Percentiles rank a stretch among this genome's conserved stretches.
Evolutionary conservation across 2,113 vertebrate species (phyloP).

Genomic region (Elgaria multicarinata): DNA sequence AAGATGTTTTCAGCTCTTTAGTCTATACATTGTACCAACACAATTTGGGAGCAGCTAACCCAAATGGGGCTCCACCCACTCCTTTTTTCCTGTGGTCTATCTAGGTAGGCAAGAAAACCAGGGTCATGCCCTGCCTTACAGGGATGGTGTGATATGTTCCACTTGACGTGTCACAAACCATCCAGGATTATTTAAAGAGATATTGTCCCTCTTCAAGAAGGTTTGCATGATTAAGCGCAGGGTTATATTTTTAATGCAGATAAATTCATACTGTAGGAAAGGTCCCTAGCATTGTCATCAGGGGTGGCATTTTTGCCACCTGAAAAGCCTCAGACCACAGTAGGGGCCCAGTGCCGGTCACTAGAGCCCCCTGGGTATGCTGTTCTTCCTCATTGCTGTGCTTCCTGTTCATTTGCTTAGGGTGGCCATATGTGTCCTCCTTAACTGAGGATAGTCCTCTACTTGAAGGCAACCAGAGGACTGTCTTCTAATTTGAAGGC

Average conservation of each 20-base stretch:
- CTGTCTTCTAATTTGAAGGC: too few species aligned
- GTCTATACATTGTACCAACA: background rate
- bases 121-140: background rate
- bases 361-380: background rate
- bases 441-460: too few species aligned
- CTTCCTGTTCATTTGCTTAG: background rate
- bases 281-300: constrained; percentile 41
- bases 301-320: background rate
- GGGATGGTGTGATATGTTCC: background rate
- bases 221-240: constrained; percentile 49
- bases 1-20: constrained; percentile 13
- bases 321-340: background rate
- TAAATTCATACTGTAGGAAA: constrained; percentile 63
- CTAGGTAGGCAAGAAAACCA: background rate
- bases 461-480: too few species aligned
- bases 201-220: constrained; percentile 56
- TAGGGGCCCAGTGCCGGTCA: background rate
- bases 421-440: too few species aligned
- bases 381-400: too few species aligned
- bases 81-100: background rate
- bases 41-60: background rate
- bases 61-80: background rate
- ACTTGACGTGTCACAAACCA: constrained; percentile 7
- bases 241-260: constrained; percentile 43
- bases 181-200: constrained; percentile 21